These are phyloP conservation scores for Okamejei kenojei DNA, from an alignment of 2,797 vertebrate species.

Conservation along the genomic window DNA sequence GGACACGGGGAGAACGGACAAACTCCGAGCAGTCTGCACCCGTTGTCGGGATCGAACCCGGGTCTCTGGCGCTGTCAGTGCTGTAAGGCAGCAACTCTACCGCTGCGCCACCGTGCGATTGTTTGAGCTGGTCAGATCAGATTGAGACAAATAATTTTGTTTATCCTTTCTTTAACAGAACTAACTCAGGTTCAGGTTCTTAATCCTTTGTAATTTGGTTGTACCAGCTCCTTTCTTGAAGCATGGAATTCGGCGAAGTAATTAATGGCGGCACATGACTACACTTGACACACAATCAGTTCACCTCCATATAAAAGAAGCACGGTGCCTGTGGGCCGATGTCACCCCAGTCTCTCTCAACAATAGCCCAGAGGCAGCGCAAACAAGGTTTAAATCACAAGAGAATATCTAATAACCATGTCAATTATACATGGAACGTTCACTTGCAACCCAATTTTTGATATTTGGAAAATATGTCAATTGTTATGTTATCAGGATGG, in stretches of 20 bases:
- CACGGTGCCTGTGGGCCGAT: neutral
- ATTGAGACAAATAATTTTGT: neutral
- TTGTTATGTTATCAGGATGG: too few relatives aligned
- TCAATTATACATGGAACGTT: neutral
- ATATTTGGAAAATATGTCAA: neutral
- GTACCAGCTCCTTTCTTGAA: neutral
- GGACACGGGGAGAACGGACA: too few relatives aligned
- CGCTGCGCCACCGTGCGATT: too few relatives aligned
- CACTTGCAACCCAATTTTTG: neutral
- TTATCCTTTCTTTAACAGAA: neutral
- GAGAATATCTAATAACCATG: too few relatives aligned
- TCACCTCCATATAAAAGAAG: neutral
- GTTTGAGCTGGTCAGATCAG: slow-evolving; percentile 2
- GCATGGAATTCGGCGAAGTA: slow-evolving; percentile 1
- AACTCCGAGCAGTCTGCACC: too few relatives aligned
- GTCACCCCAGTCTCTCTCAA: neutral
- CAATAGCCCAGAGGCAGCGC: neutral
- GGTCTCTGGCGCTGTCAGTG: too few relatives aligned
- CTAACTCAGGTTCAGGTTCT: neutral
- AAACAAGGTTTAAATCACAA: neutral
- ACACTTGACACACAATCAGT: slow-evolving; percentile 18
- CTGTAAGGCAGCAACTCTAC: too few relatives aligned
- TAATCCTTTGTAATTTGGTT: neutral
- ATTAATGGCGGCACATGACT: slow-evolving; percentile 6
- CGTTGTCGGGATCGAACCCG: too few relatives aligned